These are phyloP conservation scores for Otolemur garnettii DNA, from an alignment of 2,113 vertebrate species.

Conservation along the genomic window DNA sequence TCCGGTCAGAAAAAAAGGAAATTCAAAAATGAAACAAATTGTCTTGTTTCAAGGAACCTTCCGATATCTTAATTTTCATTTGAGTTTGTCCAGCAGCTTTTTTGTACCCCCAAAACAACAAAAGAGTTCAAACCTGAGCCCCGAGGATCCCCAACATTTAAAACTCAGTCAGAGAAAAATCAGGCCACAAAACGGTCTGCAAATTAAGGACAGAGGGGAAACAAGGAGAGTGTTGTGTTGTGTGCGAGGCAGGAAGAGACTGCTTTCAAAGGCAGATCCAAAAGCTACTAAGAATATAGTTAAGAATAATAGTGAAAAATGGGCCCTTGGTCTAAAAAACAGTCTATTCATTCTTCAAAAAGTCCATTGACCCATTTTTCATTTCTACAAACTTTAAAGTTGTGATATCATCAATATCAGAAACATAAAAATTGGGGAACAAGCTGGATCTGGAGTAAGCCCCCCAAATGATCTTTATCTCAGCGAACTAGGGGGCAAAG, in stretches of 20 bases:
- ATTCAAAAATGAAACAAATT: conserved; percentile 17
- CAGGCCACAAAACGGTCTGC: background rate
- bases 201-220: background rate
- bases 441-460: background rate
- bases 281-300: background rate
- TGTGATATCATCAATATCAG: background rate
- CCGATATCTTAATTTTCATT: background rate
- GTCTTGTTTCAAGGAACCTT: conserved; percentile 4
- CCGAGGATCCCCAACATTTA: background rate
- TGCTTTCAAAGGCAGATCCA: background rate
- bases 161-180: background rate
- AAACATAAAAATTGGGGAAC: background rate
- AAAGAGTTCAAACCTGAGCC: background rate
- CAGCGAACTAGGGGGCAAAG: background rate
- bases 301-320: background rate
- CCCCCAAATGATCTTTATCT: background rate
- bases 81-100: background rate
- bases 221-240: background rate
- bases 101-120: background rate
- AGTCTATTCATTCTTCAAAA: background rate
- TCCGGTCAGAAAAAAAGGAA: background rate
- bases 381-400: background rate
- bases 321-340: background rate
- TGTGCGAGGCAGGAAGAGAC: background rate
- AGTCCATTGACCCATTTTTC: background rate